Evolutionary conservation across 2,888 invertebrate species (phyloP).

Genomic region (Dynastes grantii): DNA sequence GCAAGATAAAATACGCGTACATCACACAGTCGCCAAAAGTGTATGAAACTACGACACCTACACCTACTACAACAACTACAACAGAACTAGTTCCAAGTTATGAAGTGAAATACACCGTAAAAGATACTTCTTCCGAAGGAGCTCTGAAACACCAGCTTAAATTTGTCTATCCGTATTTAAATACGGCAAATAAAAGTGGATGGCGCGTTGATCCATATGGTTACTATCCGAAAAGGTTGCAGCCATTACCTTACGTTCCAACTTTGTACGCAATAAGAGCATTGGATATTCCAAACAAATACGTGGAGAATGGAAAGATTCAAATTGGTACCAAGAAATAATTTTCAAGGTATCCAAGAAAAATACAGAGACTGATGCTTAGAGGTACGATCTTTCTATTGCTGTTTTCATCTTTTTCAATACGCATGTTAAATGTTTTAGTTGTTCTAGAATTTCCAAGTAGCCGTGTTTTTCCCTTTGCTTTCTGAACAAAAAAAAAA

Average conservation of each 20-base stretch:
- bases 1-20: constrained; percentile 25
- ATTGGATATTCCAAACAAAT: constrained; percentile 53
- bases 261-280: constrained; percentile 66
- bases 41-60: constrained; percentile 52
- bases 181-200: constrained; percentile 58
- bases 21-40: constrained; percentile 39
- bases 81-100: constrained; percentile 51
- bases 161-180: constrained; percentile 65
- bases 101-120: constrained; percentile 41
- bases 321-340: background rate
- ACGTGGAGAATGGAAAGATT: background rate
- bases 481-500: no score
- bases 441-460: no score
- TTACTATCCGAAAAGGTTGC: constrained; percentile 65
- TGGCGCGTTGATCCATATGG: constrained; percentile 65
- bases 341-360: background rate
- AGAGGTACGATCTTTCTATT: background rate
- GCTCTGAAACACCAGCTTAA: constrained; percentile 60
- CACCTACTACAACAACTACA: constrained; percentile 57
- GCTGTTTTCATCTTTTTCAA: no score
- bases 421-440: no score
- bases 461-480: no score
- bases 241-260: constrained; percentile 65
- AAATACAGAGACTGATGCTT: background rate
- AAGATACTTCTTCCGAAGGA: constrained; percentile 36